phyloP scores from a whole-genome alignment of 1,140 invertebrate species.

The Macrobrachium nipponense region DNA sequence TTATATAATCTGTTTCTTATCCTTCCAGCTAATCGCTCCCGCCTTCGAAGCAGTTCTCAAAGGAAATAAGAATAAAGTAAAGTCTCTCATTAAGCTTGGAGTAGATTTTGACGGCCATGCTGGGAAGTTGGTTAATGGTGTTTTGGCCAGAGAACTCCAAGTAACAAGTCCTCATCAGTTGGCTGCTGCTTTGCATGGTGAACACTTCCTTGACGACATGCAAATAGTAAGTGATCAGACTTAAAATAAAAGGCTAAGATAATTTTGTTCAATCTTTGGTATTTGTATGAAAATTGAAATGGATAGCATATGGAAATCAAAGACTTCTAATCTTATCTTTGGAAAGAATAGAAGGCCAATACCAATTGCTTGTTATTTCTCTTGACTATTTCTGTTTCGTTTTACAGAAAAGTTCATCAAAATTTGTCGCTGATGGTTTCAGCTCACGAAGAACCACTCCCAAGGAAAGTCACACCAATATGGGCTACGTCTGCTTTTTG shows the following conservation, averaged over 20 bases:
- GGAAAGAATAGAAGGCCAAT: too few species aligned
- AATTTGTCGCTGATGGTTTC: too few species aligned
- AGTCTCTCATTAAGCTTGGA: not conserved
- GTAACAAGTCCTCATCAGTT: not conserved
- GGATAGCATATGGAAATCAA: too few species aligned
- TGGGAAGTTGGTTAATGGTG: not conserved
- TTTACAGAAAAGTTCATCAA: too few species aligned
- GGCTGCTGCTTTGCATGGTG: not conserved
- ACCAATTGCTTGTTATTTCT: too few species aligned
- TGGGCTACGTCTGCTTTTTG: too few species aligned
- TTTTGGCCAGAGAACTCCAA: not conserved
- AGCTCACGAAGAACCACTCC: too few species aligned
- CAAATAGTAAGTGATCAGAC: not conserved
- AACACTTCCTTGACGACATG: not conserved
- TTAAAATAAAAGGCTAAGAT: not conserved
- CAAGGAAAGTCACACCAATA: too few species aligned
- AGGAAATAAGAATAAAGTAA: not conserved
- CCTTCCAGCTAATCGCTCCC: not conserved
- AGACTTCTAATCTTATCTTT: too few species aligned
- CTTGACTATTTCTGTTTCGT: too few species aligned
- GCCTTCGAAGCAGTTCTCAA: not conserved
- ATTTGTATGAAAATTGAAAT: not conserved
- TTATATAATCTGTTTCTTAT: too few species aligned
- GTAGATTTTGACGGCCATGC: conserved; percentile 4
- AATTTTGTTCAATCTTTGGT: not conserved